phyloP scores from a whole-genome alignment of 2,888 invertebrate genomes.

The Elmis aenea region DNA sequence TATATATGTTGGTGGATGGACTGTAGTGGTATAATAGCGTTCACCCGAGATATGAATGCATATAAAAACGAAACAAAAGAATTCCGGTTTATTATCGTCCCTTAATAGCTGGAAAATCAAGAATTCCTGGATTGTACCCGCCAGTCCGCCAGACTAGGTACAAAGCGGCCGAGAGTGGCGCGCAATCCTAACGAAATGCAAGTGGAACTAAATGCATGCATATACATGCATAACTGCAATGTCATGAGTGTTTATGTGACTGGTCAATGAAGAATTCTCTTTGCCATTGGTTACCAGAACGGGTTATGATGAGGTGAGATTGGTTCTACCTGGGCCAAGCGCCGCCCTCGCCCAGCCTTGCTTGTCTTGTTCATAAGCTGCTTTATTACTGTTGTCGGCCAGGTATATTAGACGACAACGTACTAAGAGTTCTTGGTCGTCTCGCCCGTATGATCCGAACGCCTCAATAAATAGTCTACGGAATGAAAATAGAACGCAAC shows the following conservation, averaged over 20 bases:
- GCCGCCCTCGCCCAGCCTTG: constrained; percentile 44
- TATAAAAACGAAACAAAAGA: constrained; percentile 15
- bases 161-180: constrained; percentile 7
- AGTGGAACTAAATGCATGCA: constrained; percentile 27
- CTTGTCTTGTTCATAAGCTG: constrained; percentile 44
- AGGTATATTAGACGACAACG: constrained; percentile 32
- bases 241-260: constrained; percentile 45
- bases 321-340: constrained; percentile 44
- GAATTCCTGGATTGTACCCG: no score
- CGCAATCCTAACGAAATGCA: constrained; percentile 14
- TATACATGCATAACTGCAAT: constrained; percentile 36
- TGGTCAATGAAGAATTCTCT: constrained; percentile 45
- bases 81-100: constrained; percentile 19
- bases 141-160: no score
- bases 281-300: constrained; percentile 43
- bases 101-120: no score
- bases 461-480: constrained; percentile 36
- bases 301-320: constrained; percentile 49
- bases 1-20: constrained; percentile 16
- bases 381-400: constrained; percentile 42
- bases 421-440: constrained; percentile 23
- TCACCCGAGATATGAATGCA: constrained; percentile 15
- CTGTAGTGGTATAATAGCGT: no score
- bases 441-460: constrained; percentile 27
- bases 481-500: constrained; percentile 32